Conservation (phyloP, 2,113 vertebrate species). For the Oenanthe melanoleuca region DNA sequence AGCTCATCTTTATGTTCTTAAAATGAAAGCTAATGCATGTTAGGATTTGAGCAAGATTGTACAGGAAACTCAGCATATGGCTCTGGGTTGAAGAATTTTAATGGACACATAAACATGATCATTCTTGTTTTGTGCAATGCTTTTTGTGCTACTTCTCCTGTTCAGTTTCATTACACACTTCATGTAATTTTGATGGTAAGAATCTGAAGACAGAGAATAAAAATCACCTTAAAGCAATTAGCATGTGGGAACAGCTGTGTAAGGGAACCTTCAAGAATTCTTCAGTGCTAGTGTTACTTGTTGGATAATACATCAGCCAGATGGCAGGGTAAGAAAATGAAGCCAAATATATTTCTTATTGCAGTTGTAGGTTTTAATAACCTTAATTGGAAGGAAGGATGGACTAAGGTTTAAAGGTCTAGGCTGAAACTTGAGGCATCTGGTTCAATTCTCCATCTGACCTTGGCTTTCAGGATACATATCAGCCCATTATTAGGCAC, state of each 20-base stretch:
- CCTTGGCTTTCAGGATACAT: background rate
- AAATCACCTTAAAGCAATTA: constrained; percentile 53
- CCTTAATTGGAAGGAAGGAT: background rate
- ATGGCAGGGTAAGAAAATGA: constrained; percentile 36
- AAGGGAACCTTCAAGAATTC: constrained; percentile 42
- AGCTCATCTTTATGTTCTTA: constrained; percentile 38
- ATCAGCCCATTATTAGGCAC: background rate
- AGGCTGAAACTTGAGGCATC: background rate
- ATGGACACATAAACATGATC: constrained; percentile 56
- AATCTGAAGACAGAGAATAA: constrained; percentile 43
- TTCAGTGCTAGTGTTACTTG: constrained; percentile 1
- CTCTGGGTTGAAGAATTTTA: constrained; percentile 50
- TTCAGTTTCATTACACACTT: constrained; percentile 46
- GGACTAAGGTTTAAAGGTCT: constrained; percentile 15
- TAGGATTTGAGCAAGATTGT: constrained; percentile 48
- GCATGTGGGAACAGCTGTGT: constrained; percentile 45
- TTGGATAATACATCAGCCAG: constrained; percentile 52
- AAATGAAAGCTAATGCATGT: constrained; percentile 29
- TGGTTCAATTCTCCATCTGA: background rate
- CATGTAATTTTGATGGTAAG: constrained; percentile 51
- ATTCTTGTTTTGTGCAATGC: constrained; percentile 19
- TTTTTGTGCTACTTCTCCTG: constrained; percentile 26
- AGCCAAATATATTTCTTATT: constrained; percentile 6
- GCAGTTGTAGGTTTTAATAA: constrained; percentile 8
- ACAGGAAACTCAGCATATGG: constrained; percentile 44